Conservation (phyloP, 2,888 invertebrate species). For the Papilio demoleus region DNA sequence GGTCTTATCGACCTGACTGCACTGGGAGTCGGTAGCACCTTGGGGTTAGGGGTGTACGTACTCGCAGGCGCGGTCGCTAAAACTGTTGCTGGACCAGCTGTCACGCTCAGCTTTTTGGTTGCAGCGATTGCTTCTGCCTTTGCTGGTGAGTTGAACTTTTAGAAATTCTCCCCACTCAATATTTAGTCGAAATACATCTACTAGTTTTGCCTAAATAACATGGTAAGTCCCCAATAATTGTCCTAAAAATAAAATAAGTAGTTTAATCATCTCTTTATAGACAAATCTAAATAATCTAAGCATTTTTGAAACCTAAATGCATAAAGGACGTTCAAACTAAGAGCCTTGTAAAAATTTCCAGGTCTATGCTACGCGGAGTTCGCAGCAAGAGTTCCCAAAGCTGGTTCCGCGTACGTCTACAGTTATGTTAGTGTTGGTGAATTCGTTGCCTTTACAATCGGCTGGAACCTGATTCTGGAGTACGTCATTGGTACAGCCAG, state of each 20-base stretch:
- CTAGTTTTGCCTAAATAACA: no score
- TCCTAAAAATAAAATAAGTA: no score
- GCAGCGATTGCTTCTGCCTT: conserved; percentile 97
- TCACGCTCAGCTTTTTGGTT: conserved; percentile 94
- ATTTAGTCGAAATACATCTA: neutral
- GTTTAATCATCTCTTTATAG: no score
- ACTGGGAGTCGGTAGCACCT: conserved; percentile 93
- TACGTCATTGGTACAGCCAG: conserved; percentile 93
- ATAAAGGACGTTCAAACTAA: neutral
- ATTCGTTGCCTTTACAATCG: conserved; percentile 94
- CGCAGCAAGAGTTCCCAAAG: conserved; percentile 93
- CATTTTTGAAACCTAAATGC: no score
- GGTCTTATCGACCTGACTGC: conserved; percentile 93
- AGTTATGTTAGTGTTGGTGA: conserved; percentile 96
- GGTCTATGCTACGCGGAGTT: conserved; percentile 96
- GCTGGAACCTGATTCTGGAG: conserved; percentile 96
- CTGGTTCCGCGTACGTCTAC: conserved; percentile 96
- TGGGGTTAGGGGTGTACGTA: conserved; percentile 97
- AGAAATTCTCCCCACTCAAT: no score
- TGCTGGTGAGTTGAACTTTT: conserved; percentile 90
- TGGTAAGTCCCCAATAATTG: no score
- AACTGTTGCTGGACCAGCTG: conserved; percentile 94
- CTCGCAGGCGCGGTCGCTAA: conserved; percentile 95
- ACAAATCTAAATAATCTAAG: no score
- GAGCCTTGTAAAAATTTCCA: conserved; percentile 56